Percentiles rank a stretch among this genome's conserved stretches.
These are phyloP conservation scores for Onchidella celtica DNA, from an alignment of 2,888 invertebrate genomes.

Conservation along the genomic window DNA sequence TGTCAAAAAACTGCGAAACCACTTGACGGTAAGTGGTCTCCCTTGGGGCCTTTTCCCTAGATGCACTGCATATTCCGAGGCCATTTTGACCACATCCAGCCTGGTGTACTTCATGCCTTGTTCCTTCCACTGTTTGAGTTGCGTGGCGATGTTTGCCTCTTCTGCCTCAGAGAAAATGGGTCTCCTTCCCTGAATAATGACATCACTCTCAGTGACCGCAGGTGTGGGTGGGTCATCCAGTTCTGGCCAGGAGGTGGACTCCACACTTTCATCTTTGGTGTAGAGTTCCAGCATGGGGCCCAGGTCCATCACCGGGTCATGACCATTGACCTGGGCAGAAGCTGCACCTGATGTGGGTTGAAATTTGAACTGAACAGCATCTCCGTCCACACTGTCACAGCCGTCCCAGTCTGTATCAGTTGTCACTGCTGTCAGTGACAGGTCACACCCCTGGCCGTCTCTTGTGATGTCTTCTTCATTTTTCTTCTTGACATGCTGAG, in stretches of 20 bases:
- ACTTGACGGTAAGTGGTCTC: conserved; percentile 46
- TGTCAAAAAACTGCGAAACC: conserved; percentile 49
- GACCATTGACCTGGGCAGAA: conserved; percentile 32
- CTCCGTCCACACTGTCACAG: conserved; percentile 45
- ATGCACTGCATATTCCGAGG: conserved; percentile 50
- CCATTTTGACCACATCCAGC: conserved; percentile 49
- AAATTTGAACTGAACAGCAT: too few species aligned
- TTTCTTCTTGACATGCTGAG: conserved; percentile 51
- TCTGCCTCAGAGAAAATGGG: conserved; percentile 48
- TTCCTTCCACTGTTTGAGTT: conserved; percentile 45
- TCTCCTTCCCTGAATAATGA: conserved; percentile 46
- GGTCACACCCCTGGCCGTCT: not conserved
- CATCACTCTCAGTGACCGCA: conserved; percentile 44
- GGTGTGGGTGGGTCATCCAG: conserved; percentile 25
- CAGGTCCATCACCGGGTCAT: conserved; percentile 43
- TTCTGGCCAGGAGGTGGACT: conserved; percentile 15
- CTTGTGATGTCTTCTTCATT: conserved; percentile 25
- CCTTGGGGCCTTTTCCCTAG: conserved; percentile 46
- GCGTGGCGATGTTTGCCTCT: conserved; percentile 37
- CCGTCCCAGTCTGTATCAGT: conserved; percentile 38
- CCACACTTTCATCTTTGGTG: conserved; percentile 27
- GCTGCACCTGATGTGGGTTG: not conserved
- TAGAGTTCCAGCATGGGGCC: conserved; percentile 46
- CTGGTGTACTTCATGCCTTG: conserved; percentile 49
- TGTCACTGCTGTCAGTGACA: not conserved